Base-by-base conservation (phyloP, 2,888 invertebrate genomes). In the Tetranychus truncatus region DNA sequence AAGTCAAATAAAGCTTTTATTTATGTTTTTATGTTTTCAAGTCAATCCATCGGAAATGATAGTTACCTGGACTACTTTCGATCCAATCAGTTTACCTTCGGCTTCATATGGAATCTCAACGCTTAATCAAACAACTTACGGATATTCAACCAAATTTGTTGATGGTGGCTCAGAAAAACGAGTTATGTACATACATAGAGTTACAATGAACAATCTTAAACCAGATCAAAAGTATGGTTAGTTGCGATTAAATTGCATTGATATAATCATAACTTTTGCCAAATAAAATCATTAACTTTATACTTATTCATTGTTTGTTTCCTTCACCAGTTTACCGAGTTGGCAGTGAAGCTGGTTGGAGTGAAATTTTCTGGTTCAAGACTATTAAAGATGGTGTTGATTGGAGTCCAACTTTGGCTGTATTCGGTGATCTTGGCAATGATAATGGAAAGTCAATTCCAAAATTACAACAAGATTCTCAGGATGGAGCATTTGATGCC, bases 121-220 rank as follows among this genome's bases (percentile, higher is more conserved):
- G 3, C 15, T 79, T 18, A 66, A 77, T 73, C 18, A 73, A 11
- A 3, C 8, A 18, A 73, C 72, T 66, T 69, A 55, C 7, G 79
- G 79, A 15, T 73, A 69, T 44, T 74, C 75, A 9, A 78, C 77
- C 5, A 74, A 76, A 66, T 93, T 93, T 82, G 84, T 87, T 0
- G 92, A 92, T 81, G 91, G 91, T 6, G 92, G 92, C 1, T 77
- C 81, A 0, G 81, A 85, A 77, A 85, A 86, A 75, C 86, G 87
- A 45, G 82, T 84, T 0, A 89, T 91, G 82, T 92, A 88, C 82
- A 89, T 93, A 77, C 93, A 94, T 82, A 86, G 87, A 81, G 92
- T 90, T 21, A 81, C 81, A 71, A 81, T 94, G 75, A 79, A 76
- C 0, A 77, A 75, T 67, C 74, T 79, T 21, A 65, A 71, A 18